These are phyloP conservation scores for Betta splendens DNA, from an alignment of 2,797 vertebrate genomes.

Conservation along the genomic window DNA sequence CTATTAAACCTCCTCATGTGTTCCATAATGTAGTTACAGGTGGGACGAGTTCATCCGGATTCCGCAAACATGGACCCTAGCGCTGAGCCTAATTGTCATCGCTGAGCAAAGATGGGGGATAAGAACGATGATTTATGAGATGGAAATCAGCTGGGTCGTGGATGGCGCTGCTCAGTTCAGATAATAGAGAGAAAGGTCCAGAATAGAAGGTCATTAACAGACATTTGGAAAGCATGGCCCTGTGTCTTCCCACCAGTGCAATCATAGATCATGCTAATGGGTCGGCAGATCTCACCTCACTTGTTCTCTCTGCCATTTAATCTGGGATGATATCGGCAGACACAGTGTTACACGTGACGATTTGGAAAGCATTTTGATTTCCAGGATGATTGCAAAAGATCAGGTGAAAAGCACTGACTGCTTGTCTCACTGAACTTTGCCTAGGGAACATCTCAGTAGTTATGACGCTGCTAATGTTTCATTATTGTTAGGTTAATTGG, in stretches of 20 bases:
- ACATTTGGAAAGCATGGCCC: conserved; percentile 66
- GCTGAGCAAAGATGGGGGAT: conserved; percentile 51
- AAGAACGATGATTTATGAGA: conserved; percentile 71
- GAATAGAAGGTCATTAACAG: conserved; percentile 77
- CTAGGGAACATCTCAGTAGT: not conserved
- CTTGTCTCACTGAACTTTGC: not conserved
- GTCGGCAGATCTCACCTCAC: conserved; percentile 58
- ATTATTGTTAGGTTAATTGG: too few relatives aligned
- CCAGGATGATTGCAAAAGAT: conserved; percentile 2
- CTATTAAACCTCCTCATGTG: conserved; percentile 68
- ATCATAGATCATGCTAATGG: conserved; percentile 74
- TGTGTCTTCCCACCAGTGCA: conserved; percentile 44
- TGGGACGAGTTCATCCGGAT: conserved; percentile 72
- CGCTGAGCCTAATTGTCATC: conserved; percentile 68
- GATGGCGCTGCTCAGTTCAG: conserved; percentile 59
- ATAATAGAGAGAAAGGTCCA: conserved; percentile 71
- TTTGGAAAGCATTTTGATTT: conserved; percentile 8
- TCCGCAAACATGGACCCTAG: conserved; percentile 71
- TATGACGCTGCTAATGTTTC: not conserved
- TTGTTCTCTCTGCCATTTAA: conserved; percentile 40
- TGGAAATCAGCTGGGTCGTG: conserved; percentile 63
- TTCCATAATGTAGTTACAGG: conserved; percentile 60
- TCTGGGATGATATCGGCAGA: conserved; percentile 44
- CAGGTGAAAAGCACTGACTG: not conserved
- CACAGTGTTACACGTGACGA: conserved; percentile 11